These are phyloP conservation scores for Dermolepida albohirtum DNA, from an alignment of 2,888 invertebrate genomes.

Conservation along the genomic window DNA sequence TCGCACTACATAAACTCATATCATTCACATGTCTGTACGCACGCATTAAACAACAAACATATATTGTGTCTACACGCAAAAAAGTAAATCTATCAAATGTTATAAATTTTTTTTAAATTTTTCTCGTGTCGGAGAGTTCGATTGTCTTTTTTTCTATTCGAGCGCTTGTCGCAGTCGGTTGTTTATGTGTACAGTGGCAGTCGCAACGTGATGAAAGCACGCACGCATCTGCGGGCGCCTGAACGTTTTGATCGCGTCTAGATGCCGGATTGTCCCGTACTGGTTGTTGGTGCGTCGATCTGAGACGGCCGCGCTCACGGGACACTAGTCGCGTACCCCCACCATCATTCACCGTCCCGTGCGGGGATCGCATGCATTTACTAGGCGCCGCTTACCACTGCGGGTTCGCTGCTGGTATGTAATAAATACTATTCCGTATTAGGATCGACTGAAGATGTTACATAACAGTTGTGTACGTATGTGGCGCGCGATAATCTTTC, in stretches of 20 bases:
- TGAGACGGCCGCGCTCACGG: conserved; percentile 58
- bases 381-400: conserved; percentile 57
- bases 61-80: conserved; percentile 19
- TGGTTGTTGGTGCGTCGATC: conserved; percentile 59
- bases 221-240: conserved; percentile 43
- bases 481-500: conserved; percentile 22
- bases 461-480: conserved; percentile 40
- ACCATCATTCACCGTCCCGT: conserved; percentile 58
- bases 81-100: conserved; percentile 7
- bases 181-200: conserved; percentile 30
- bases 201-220: conserved; percentile 41
- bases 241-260: conserved; percentile 48
- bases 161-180: conserved; percentile 27
- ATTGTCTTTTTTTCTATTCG: conserved; percentile 9
- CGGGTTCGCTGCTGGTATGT: conserved; percentile 53
- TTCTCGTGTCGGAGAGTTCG: conserved; percentile 18
- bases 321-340: conserved; percentile 51
- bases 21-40: conserved; percentile 19
- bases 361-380: conserved; percentile 57
- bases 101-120: conserved; percentile 10
- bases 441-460: conserved; percentile 46
- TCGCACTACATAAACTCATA: conserved; percentile 20
- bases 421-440: conserved; percentile 51
- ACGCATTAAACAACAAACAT: conserved; percentile 31
- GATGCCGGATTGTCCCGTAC: conserved; percentile 60